These are phyloP conservation scores for Teinopalpus imperialis DNA, from an alignment of 2,888 invertebrate genomes.

Conservation along the genomic window DNA sequence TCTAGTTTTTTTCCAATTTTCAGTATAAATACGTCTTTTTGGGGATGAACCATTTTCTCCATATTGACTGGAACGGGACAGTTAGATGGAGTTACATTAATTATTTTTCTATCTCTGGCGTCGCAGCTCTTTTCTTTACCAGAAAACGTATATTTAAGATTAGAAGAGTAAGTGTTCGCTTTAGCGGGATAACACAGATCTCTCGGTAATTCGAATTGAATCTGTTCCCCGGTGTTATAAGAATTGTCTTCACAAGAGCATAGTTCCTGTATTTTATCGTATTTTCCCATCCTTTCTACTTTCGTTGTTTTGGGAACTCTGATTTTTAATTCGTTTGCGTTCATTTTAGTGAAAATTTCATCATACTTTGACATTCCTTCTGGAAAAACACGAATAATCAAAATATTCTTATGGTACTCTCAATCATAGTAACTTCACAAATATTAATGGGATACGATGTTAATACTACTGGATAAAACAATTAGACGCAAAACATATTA, in stretches of 20 bases:
- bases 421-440: too few relatives aligned
- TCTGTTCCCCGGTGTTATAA: conserved; percentile 67
- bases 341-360: conserved; percentile 73
- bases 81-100: conserved; percentile 67
- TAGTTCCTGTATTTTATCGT: conserved; percentile 65
- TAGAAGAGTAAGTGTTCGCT: conserved; percentile 52
- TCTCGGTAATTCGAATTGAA: conserved; percentile 65
- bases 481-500: too few relatives aligned
- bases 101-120: conserved; percentile 46
- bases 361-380: conserved; percentile 57
- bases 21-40: conserved; percentile 71
- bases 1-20: conserved; percentile 75
- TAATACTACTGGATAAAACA: too few relatives aligned
- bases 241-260: conserved; percentile 63
- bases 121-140: conserved; percentile 48
- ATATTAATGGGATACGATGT: too few relatives aligned
- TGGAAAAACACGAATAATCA: too few relatives aligned
- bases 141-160: conserved; percentile 62
- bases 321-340: conserved; percentile 69
- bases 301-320: conserved; percentile 67
- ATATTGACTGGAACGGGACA: conserved; percentile 66
- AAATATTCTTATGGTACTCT: too few relatives aligned
- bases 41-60: conserved; percentile 58
- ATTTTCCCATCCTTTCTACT: conserved; percentile 61
- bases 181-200: conserved; percentile 50